Evolutionary conservation across 2,797 vertebrate species (phyloP), one percentile per base, ranked within the genome.

Genomic region (Gastrophryne carolinensis): DNA sequence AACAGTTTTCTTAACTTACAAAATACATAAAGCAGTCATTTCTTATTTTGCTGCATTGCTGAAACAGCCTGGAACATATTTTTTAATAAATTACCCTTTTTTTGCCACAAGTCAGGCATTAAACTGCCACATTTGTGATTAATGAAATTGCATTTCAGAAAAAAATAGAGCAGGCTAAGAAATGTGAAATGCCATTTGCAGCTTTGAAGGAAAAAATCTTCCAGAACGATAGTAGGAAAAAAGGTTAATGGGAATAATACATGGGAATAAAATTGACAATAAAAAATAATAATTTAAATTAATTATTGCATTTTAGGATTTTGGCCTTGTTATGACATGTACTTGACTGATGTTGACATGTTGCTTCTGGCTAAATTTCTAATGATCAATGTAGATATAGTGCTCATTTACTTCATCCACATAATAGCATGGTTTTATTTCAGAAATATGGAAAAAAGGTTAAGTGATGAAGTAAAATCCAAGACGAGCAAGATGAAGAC

Each of bases 81-180:
- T 82, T 87, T 86, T 86, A 85, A 87, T 87, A 82, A 80, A 82
- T 84, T 84, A 80, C 32, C n/a, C n/a, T 80, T 80, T 80, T 86
- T 83, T 84, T 87, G 54, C 29, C 83, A 27, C 58, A 83, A 81
- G 79, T 73, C 75, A 84, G 84, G 79, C 79, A 81, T 81, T 83
- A 82, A 87, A 75, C 79, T 84, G 85, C 77, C 83, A 82, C 67
- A 71, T 5, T 64, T 82, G 62, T 83, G 82, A 88, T 87, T 84
- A 87, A 85, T 78, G 81, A 72, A 82, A 68, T 49, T 82, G 26
- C 24, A 73, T 74, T 81, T 23, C 72, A 81, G 79, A 44, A 80
- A 47, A 60, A 80, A 73, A 27, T 29, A 68, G 12, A 70, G 49
- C 35, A 29, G 49, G 17, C 11, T 56, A 35, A 35, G 29, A 39